Evolutionary conservation across 2,113 vertebrate species (phyloP).

Genomic region (Thamnaconus septentrionalis): DNA sequence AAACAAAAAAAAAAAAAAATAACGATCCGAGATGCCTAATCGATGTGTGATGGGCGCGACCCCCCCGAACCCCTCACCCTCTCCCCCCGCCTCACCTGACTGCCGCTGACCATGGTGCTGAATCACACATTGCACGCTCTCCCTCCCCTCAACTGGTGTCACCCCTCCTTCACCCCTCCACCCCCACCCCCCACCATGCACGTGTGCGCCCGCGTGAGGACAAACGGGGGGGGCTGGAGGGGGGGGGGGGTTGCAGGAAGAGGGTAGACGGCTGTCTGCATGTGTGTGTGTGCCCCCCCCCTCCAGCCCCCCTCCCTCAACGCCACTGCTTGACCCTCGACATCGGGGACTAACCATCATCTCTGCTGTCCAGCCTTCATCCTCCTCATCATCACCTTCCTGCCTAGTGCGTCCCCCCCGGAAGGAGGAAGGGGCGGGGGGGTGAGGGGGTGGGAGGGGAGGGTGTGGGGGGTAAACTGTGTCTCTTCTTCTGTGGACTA

Average conservation of each 20-base stretch:
- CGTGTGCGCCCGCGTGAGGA: neutral
- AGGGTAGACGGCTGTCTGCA: too few species aligned
- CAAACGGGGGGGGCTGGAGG: conserved; percentile 13
- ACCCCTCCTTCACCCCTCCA: neutral
- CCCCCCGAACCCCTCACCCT: neutral
- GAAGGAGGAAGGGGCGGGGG: conserved; percentile 15
- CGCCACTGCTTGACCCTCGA: conserved; percentile 29
- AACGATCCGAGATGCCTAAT: too few species aligned
- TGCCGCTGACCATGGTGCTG: conserved; percentile 63
- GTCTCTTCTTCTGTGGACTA: conserved; percentile 65
- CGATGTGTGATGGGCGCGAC: too few species aligned
- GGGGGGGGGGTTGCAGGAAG: conserved; percentile 10
- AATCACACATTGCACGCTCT: conserved; percentile 33
- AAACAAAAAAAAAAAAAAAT: too few species aligned
- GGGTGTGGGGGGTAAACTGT: conserved; percentile 19
- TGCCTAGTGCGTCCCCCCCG: conserved; percentile 10
- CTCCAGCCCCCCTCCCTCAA: neutral
- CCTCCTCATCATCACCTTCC: neutral
- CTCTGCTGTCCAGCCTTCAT: conserved; percentile 40
- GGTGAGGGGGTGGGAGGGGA: conserved; percentile 2
- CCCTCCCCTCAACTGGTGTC: neutral
- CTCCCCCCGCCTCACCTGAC: neutral
- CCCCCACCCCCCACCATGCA: neutral
- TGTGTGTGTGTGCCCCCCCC: conserved; percentile 27
- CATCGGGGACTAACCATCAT: conserved; percentile 42